These are phyloP conservation scores for Lutjanus argentimaculatus DNA, from an alignment of 2,797 vertebrate genomes.

Conservation along the genomic window DNA sequence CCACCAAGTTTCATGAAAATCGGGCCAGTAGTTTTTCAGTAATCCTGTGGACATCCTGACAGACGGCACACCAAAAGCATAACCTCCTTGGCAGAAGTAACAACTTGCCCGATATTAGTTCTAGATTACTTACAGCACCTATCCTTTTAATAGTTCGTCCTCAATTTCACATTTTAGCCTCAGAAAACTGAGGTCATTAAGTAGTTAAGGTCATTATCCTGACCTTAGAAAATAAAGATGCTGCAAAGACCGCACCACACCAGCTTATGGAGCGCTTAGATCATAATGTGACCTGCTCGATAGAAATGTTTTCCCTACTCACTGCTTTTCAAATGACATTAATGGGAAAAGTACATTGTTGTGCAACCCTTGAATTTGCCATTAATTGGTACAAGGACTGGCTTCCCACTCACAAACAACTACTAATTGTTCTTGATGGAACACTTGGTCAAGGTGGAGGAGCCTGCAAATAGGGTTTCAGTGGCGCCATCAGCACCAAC, in stretches of 20 bases:
- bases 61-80: too few relatives aligned
- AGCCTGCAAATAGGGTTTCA: constrained; percentile 26
- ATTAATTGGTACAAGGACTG: constrained; percentile 1
- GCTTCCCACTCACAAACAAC: constrained; percentile 10
- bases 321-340: not conserved
- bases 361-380: not conserved
- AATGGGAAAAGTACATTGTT: not conserved
- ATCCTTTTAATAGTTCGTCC: not conserved
- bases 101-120: not conserved
- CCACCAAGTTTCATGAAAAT: too few relatives aligned
- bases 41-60: too few relatives aligned
- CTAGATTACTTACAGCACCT: not conserved
- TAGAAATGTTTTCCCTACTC: not conserved
- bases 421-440: constrained; percentile 47
- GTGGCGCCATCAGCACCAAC: not conserved
- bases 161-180: not conserved
- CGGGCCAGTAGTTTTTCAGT: too few relatives aligned
- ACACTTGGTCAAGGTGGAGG: constrained; percentile 17
- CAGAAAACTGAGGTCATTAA: not conserved
- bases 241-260: too few relatives aligned
- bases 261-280: not conserved
- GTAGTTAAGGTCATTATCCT: too few relatives aligned
- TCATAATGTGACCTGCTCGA: not conserved
- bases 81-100: too few relatives aligned
- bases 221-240: not conserved